phyloP scores from a whole-genome alignment of 2,113 vertebrate genomes.

The Paralichthys olivaceus region DNA sequence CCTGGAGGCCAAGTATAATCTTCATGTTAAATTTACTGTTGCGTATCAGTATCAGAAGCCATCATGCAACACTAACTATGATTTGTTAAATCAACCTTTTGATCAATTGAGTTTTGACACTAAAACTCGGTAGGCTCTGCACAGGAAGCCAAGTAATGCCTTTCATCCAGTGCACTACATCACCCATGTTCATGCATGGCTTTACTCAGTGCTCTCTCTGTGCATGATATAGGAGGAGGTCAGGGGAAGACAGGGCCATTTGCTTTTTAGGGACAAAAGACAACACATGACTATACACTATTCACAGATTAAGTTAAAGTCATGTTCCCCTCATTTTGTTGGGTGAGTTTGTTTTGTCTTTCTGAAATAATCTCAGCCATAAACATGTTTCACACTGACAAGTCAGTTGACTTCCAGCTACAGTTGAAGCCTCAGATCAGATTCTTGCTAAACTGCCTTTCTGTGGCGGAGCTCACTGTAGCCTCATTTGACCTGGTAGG shows the following conservation, averaged over 20 bases:
- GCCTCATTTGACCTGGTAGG: slow-evolving; percentile 22
- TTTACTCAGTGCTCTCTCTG: slow-evolving; percentile 3
- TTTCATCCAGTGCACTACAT: slow-evolving; percentile 25
- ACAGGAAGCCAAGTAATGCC: slow-evolving; percentile 56
- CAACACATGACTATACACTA: not conserved
- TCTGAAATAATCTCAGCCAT: not conserved
- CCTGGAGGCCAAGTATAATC: slow-evolving; percentile 1
- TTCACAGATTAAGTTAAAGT: slow-evolving; percentile 17
- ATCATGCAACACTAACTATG: slow-evolving; percentile 20
- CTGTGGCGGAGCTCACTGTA: not conserved
- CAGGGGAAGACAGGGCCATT: not conserved
- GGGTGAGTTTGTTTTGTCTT: not conserved
- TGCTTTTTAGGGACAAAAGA: not conserved
- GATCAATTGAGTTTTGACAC: slow-evolving; percentile 67
- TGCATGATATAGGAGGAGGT: not conserved
- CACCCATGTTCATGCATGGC: slow-evolving; percentile 28
- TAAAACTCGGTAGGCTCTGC: slow-evolving; percentile 43
- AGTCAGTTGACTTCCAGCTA: not conserved
- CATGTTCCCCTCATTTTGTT: not conserved
- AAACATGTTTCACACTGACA: not conserved
- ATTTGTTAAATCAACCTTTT: slow-evolving; percentile 45
- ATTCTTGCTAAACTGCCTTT: slow-evolving; percentile 27
- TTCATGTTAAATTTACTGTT: slow-evolving; percentile 16
- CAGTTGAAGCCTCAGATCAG: slow-evolving; percentile 19
- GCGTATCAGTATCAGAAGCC: slow-evolving; percentile 9